Evolutionary conservation across 2,888 invertebrate species (phyloP).

Genomic region (Tromatobia lineatoria): DNA sequence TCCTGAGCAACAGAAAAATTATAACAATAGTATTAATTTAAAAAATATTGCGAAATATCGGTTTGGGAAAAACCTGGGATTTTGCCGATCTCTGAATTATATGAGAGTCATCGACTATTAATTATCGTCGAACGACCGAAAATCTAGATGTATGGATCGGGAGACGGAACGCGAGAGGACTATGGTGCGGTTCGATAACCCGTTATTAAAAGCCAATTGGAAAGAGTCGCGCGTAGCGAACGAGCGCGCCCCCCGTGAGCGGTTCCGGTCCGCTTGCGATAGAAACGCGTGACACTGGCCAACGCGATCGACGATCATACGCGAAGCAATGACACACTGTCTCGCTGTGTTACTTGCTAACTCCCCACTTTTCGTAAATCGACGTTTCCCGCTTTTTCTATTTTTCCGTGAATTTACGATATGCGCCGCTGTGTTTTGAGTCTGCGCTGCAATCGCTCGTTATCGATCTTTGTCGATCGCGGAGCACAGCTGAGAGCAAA

Average conservation of each 20-base stretch:
- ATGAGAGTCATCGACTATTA: background rate
- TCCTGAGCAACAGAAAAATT: constrained; percentile 46
- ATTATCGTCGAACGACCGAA: constrained; percentile 11
- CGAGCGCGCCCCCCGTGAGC: constrained; percentile 18
- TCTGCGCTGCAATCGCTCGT: constrained; percentile 14
- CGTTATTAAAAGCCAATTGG: constrained; percentile 65
- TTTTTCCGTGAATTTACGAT: background rate
- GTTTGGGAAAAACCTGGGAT: background rate
- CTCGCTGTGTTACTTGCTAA: constrained; percentile 12
- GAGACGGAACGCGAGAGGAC: constrained; percentile 11
- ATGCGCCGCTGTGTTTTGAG: background rate
- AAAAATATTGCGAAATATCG: constrained; percentile 11
- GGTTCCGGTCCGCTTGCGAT: constrained; percentile 68
- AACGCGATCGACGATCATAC: constrained; percentile 36
- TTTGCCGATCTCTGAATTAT: background rate
- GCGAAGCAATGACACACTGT: constrained; percentile 34
- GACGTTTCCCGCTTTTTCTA: constrained; percentile 20
- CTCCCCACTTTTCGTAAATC: background rate
- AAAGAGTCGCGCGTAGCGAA: constrained; percentile 53
- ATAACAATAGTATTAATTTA: constrained; percentile 1
- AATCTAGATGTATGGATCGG: constrained; percentile 1
- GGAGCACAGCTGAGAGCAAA: constrained; percentile 42
- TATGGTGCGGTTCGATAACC: constrained; percentile 63
- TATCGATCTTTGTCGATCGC: constrained; percentile 43
- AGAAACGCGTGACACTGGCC: constrained; percentile 61